These are phyloP conservation scores for Thereuonema tuberculata DNA, from an alignment of 1,140 invertebrate genomes.

Conservation along the genomic window DNA sequence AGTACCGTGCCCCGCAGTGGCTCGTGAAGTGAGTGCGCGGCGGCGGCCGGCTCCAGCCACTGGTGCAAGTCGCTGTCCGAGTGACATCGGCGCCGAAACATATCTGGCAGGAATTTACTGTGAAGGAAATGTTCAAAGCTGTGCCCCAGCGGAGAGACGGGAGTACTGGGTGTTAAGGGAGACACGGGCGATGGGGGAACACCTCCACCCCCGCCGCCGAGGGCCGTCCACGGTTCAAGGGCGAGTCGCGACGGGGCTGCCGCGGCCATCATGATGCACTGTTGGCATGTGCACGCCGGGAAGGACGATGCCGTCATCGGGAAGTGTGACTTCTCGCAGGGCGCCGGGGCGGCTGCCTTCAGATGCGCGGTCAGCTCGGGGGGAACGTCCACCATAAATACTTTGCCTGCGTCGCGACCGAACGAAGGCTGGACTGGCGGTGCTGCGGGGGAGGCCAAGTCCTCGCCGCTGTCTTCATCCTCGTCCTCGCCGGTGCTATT, in stretches of 20 bases:
- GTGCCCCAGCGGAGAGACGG: conserved; percentile 32
- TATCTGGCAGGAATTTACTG: conserved; percentile 54
- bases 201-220: conserved; percentile 10
- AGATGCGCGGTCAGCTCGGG: too few species aligned
- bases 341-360: conserved; percentile 16
- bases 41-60: conserved; percentile 8
- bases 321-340: conserved; percentile 16
- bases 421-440: conserved; percentile 16
- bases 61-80: conserved; percentile 51
- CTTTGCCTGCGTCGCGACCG: conserved; percentile 24
- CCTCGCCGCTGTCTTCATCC: conserved; percentile 33
- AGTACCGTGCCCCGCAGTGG: conserved; percentile 17
- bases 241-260: conserved; percentile 21
- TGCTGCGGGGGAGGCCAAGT: conserved; percentile 26
- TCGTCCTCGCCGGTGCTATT: conserved; percentile 19
- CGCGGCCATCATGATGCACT: conserved; percentile 17
- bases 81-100: conserved; percentile 47
- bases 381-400: conserved; percentile 17
- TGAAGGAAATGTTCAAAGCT: conserved; percentile 30
- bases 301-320: neutral
- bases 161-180: conserved; percentile 34
- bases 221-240: conserved; percentile 21
- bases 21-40: conserved; percentile 22
- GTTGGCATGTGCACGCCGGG: conserved; percentile 15
- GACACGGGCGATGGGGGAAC: conserved; percentile 41